Evolutionary conservation across 2,888 invertebrate genomes (phyloP).

Genomic region (Heliconius hortense): DNA sequence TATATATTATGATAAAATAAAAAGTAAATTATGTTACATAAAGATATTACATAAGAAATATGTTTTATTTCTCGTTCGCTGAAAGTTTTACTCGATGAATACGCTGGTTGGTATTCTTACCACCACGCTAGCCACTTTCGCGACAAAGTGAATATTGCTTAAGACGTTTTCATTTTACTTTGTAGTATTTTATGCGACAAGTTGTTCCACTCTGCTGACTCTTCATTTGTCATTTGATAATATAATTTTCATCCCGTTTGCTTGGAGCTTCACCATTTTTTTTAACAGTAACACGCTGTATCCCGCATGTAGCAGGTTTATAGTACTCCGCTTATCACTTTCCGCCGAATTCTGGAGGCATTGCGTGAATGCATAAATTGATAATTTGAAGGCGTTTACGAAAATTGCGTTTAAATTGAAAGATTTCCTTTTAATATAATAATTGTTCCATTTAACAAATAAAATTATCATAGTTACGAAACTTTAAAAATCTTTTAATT

Average conservation of each 20-base stretch:
- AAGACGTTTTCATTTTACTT: conserved; percentile 15
- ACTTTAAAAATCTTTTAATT: too few species aligned
- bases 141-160: conserved; percentile 24
- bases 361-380: too few species aligned
- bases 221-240: conserved; percentile 10
- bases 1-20: neutral
- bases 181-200: conserved; percentile 19
- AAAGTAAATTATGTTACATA: conserved; percentile 2
- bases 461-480: too few species aligned
- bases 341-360: too few species aligned
- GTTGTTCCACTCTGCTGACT: conserved; percentile 14
- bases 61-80: neutral
- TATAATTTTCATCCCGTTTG: neutral
- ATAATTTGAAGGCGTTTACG: too few species aligned
- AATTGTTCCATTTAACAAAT: too few species aligned
- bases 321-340: too few species aligned
- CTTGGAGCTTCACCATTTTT: neutral
- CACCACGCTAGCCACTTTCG: conserved; percentile 33
- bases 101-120: neutral
- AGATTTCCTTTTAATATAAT: too few species aligned
- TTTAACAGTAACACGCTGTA: too few species aligned
- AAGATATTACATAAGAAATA: conserved; percentile 2
- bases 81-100: neutral
- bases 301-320: too few species aligned
- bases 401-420: too few species aligned